Base-by-base conservation (phyloP, 2,888 invertebrate genomes). In the Ernsta delagoae region DNA sequence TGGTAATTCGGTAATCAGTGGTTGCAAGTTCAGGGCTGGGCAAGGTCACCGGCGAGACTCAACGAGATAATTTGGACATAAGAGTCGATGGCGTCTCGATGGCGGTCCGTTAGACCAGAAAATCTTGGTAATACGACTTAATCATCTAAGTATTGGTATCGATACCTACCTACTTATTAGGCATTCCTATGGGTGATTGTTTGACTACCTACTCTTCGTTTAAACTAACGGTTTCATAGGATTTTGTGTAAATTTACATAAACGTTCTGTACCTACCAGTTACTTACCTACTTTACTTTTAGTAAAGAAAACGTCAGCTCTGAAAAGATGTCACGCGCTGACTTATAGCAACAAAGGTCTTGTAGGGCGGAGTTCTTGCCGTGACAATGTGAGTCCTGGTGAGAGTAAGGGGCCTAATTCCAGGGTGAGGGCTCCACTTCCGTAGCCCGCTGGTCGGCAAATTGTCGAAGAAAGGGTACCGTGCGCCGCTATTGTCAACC, bases 1-100 rank as follows among this genome's bases (percentile, higher is more conserved):
- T 81, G 86, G 92, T 93, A 92, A 93, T 93, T 93, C 87, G 91
- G 92, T 93, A 93, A 93, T 93, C 84, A 89, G 82, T 79, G 90
- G 92, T 88, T 90, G 81, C 82, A 82, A 79, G 84, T 83, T 84
- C 84, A 80, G 78, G 82, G 80, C 72, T 80, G 83, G 83, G 81
- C 88, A 90, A 93, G 93, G 93, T 92, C 92, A 86, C 70, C 67
- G 79, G 71, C 74, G 77, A 75, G 75, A 75, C 80, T 77, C 82
- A 87, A 88, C 83, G 79, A 86, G 86, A 85, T 87, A 83, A 86
- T 87, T 82, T 81, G 73, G 77, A 77, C 76, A 53, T 80, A 81
- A 82, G 77, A 78, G 79, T 75, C 77, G 76, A 74, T 77, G 83
- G 81, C 79, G 79, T 77, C 79, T 74, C 72, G 66, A 73, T 78